Evolutionary conservation across 1,140 invertebrate species (phyloP).

Genomic region (Drosophila varians): DNA sequence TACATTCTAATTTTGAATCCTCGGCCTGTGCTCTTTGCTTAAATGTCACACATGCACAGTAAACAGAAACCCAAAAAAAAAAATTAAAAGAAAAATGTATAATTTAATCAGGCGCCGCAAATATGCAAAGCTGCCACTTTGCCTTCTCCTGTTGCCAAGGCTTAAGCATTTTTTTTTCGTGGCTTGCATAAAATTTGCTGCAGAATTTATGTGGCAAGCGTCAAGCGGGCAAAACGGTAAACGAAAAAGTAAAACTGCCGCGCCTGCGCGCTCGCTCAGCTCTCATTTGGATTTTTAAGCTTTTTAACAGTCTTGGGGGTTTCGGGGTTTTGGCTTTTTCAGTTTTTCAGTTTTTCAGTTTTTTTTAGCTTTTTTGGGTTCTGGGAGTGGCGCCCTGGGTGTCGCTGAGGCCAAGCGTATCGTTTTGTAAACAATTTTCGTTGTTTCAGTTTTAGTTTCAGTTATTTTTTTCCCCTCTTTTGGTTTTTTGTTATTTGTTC

Average conservation of each 20-base stretch:
- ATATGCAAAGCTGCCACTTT: slow-evolving; percentile 24
- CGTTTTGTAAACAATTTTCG: slow-evolving; percentile 60
- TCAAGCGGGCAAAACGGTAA: slow-evolving; percentile 56
- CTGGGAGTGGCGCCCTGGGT: slow-evolving; percentile 66
- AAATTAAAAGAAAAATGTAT: slow-evolving; percentile 10
- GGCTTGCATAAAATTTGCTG: slow-evolving; percentile 45
- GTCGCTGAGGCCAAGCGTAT: slow-evolving; percentile 50
- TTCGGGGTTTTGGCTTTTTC: not conserved
- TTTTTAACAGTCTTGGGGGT: slow-evolving; percentile 7
- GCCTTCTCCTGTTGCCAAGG: slow-evolving; percentile 9
- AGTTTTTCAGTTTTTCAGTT: not conserved
- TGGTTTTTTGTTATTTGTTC: not conserved
- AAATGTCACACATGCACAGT: slow-evolving; percentile 42
- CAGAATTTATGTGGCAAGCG: slow-evolving; percentile 72
- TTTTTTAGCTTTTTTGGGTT: slow-evolving; percentile 8
- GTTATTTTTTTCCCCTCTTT: too few relatives aligned
- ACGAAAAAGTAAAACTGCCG: slow-evolving; percentile 52
- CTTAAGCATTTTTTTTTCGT: slow-evolving; percentile 5
- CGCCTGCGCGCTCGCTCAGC: slow-evolving; percentile 58
- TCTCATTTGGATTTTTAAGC: slow-evolving; percentile 12
- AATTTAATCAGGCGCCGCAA: slow-evolving; percentile 62
- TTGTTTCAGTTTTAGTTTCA: slow-evolving; percentile 12
- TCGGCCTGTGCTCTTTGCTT: not conserved
- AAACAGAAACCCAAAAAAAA: slow-evolving; percentile 5
- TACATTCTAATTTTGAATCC: too few relatives aligned